Conservation (phyloP, 2,888 invertebrate species). For the Artemia sp. region DNA sequence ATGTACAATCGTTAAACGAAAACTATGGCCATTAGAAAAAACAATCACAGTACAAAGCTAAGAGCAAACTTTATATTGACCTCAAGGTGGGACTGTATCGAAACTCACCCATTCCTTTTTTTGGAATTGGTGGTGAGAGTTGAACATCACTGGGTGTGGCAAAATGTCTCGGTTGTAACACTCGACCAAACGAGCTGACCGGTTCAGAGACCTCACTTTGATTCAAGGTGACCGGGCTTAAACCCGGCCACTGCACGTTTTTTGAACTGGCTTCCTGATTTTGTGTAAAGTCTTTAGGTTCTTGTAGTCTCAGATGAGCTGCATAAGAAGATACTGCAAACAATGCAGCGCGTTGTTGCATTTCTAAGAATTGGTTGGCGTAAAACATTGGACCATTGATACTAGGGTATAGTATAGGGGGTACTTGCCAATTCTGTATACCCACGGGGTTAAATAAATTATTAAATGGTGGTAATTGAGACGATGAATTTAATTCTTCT, state of each 20-base stretch:
- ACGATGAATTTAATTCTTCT: background rate
- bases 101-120: slow-evolving; percentile 19
- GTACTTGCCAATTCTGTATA: slow-evolving; percentile 9
- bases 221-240: background rate
- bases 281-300: background rate
- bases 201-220: background rate
- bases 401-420: slow-evolving; percentile 3
- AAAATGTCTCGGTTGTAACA: background rate
- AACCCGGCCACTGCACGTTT: slow-evolving; percentile 14
- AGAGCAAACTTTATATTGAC: slow-evolving; percentile 21
- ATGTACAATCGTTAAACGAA: too few species aligned
- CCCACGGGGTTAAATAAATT: slow-evolving; percentile 7
- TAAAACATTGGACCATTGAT: background rate
- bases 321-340: slow-evolving; percentile 12
- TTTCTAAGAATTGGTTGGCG: slow-evolving; percentile 10
- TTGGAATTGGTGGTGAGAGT: background rate
- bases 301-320: background rate
- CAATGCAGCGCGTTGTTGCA: background rate
- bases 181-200: background rate
- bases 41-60: background rate
- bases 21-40: too few species aligned
- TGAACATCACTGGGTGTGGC: background rate
- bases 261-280: background rate
- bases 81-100: slow-evolving; percentile 23
- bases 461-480: slow-evolving; percentile 5